Evolutionary conservation across 2,797 vertebrate species (phyloP), one percentile per base, ranked within the genome.

Genomic region (Pangasius larnaudii): DNA sequence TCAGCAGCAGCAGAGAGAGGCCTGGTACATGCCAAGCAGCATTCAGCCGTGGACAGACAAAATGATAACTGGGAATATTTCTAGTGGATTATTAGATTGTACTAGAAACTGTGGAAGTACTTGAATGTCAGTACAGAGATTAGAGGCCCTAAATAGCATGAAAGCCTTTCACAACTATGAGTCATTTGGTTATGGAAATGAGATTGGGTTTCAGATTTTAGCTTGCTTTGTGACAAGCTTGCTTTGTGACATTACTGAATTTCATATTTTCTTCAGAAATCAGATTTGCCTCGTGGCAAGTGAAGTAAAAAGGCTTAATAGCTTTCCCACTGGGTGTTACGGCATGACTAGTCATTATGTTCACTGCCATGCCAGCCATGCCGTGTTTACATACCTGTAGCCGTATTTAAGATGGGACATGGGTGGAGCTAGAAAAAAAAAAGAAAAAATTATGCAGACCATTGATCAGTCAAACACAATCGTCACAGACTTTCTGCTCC

Each of bases 81-180:
- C 22, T 58, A 9, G 46, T 53, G n/a, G n/a, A 36, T 69, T 80
- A 69, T n/a, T 22, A 42, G 80, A 67, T 36, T 51, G 9, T 9
- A 19, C 58, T 78, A 65, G 27, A 79, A 51, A 79, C 39, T 27
- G 39, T 36, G 22, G 36, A 53, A 39, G 22, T 16, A 61, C n/a
- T 58, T 74, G 65, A 81, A 81, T 82, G 56, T 72, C 79, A 83
- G 24, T 61, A 82, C 42, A 65, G 80, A 53, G 61, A 83, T 49
- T 83, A 67, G 49, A 83, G 39, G 5, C 24, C 24, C 24, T 36
- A 4, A 61, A 5, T 61, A 58, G 58, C 36, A n/a, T 42, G 24
- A 82, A 82, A 46, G 80, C 24, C 36, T 42, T 61, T 39, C 36
- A 42, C 22, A 39, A 13, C 58, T n/a, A 81, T 2, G 58, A 63